These are phyloP conservation scores for Diplodus sargus DNA, from an alignment of 2,797 vertebrate genomes.

Conservation along the genomic window DNA sequence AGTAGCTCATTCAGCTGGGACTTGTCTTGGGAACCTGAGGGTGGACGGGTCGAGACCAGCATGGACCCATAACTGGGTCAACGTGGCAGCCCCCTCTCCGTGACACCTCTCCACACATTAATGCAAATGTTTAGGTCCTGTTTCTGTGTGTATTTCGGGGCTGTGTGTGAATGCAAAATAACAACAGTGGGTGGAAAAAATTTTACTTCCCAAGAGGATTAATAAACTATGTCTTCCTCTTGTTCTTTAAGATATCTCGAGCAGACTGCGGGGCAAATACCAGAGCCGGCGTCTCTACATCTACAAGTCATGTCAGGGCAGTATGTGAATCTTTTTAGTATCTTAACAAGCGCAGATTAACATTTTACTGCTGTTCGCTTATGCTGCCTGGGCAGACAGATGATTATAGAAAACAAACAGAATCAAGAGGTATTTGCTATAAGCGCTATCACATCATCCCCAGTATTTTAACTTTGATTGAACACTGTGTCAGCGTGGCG, in stretches of 20 bases:
- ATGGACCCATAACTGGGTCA: too few relatives aligned
- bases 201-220: too few relatives aligned
- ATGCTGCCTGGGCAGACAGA: background rate
- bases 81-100: too few relatives aligned
- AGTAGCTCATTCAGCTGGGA: too few relatives aligned
- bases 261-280: slow-evolving; percentile 23
- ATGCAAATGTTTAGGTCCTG: too few relatives aligned
- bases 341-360: background rate
- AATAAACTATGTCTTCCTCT: too few relatives aligned
- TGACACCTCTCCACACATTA: too few relatives aligned
- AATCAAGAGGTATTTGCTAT: background rate
- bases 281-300: background rate
- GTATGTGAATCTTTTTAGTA: background rate
- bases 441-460: background rate
- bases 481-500: background rate
- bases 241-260: slow-evolving; percentile 4
- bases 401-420: background rate
- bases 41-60: too few relatives aligned
- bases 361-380: background rate
- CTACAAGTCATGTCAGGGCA: background rate
- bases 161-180: too few relatives aligned
- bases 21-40: too few relatives aligned
- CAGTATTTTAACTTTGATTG: background rate
- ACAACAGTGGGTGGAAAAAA: too few relatives aligned
- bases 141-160: too few relatives aligned